A percentile compares a stretch with the other conserved stretches of the same genome.
These are phyloP conservation scores for Chaenocephalus aceratus DNA, from an alignment of 2,113 vertebrate species.

Conservation along the genomic window DNA sequence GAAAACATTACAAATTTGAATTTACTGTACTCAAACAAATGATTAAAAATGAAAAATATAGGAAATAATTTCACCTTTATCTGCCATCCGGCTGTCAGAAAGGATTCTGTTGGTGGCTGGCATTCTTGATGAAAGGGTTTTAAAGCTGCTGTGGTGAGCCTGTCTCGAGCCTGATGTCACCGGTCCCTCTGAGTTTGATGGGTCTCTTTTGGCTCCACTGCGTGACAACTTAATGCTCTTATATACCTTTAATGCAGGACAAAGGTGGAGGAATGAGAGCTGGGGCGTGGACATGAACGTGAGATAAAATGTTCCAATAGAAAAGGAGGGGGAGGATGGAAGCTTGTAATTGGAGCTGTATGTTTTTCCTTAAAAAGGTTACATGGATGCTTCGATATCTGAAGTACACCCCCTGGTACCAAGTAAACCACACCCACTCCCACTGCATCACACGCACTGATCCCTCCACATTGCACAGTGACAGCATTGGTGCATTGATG, in stretches of 20 bases:
- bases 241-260: conserved; percentile 61
- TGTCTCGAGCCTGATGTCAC: conserved; percentile 21
- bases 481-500: conserved; percentile 41
- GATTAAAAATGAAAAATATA: conserved; percentile 1
- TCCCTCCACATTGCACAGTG: conserved; percentile 37
- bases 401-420: conserved; percentile 10
- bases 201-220: conserved; percentile 3
- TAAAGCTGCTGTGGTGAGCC: conserved; percentile 9
- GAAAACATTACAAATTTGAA: background rate
- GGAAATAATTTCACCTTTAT: conserved; percentile 59
- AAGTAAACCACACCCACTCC: conserved; percentile 26
- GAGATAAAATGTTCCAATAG: conserved; percentile 29
- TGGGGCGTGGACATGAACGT: conserved; percentile 23
- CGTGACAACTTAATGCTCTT: conserved; percentile 45
- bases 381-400: conserved; percentile 28
- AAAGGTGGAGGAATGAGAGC: conserved; percentile 13
- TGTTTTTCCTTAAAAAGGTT: conserved; percentile 71
- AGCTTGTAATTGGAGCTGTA: conserved; percentile 58
- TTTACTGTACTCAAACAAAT: background rate
- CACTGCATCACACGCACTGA: conserved; percentile 10
- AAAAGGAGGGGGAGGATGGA: conserved; percentile 21
- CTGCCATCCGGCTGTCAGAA: conserved; percentile 50
- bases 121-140: conserved; percentile 48
- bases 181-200: conserved; percentile 4
- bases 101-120: conserved; percentile 60